These are phyloP conservation scores for Lerema accius DNA, from an alignment of 1,140 invertebrate genomes.

Conservation along the genomic window DNA sequence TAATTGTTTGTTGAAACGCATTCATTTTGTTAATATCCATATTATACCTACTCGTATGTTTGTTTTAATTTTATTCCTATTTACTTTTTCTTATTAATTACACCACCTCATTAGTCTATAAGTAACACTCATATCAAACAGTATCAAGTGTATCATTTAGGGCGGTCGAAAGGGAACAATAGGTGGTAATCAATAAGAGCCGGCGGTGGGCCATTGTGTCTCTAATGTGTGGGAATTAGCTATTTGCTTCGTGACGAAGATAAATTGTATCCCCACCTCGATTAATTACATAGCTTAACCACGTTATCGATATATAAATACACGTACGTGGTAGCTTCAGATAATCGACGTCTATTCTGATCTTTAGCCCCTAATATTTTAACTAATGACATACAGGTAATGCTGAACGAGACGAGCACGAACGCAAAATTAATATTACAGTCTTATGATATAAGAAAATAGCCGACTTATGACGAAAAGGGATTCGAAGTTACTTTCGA, in stretches of 20 bases:
- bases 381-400: constrained; percentile 12
- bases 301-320: constrained; percentile 61
- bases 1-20: no score
- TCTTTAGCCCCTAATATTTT: constrained; percentile 31
- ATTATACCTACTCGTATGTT: no score
- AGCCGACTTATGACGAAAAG: no score
- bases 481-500: no score
- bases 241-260: constrained; percentile 77
- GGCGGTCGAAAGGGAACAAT: constrained; percentile 67
- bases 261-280: constrained; percentile 72
- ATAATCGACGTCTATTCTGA: constrained; percentile 29
- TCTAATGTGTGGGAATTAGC: constrained; percentile 78
- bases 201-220: constrained; percentile 65
- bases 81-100: background rate
- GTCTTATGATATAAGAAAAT: no score
- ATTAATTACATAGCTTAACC: constrained; percentile 77
- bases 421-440: no score
- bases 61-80: background rate
- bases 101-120: background rate
- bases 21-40: no score
- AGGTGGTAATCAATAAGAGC: constrained; percentile 72
- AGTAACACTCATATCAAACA: constrained; percentile 42
- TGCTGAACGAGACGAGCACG: no score
- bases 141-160: constrained; percentile 73
- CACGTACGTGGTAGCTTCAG: constrained; percentile 17